Evolutionary conservation across 92 coral and sea anemone species (phyloP), one percentile per base, ranked within the genome.

Genomic region (Porites rus): DNA sequence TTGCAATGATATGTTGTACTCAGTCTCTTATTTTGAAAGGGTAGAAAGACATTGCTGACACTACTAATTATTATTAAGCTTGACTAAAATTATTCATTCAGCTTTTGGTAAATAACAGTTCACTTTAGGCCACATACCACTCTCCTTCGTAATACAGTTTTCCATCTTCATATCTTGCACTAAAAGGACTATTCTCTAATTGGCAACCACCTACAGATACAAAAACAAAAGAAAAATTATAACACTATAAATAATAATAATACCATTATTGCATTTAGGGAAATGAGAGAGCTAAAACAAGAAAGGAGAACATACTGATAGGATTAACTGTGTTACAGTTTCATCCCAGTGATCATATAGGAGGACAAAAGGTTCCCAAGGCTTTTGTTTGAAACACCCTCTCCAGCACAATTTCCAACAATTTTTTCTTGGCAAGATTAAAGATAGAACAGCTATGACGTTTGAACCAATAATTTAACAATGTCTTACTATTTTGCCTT

Each of bases 101-200:
- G 59, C 20, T 72, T 17, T 18, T 72, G 24, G 53, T 56, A 72
- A 50, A 51, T 6, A 54, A 6, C 46, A n/a, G 8, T 31, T 20
- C 18, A 46, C 18, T 13, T 8, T 18, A 20, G 9, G 8, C 19
- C 6, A 68, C 97, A 69, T 84, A 97, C 99, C 99, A 97, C 88
- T 97, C 96, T 69, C 99, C 99, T 73, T 97, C 98, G 74, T 97
- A 97, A 83, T 90, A 97, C 14, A 97, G 98, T 84, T 97, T 97
- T 2, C 99, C 99, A 93, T 97, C 99, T 88, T 97, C 99, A 71
- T 97, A 97, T 87, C 93, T 86, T 76, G 99, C 99, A 88, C 93
- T 97, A 63, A 81, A 97, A 10, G 98, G 97, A 76, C 93, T 91
- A 86, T 93, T 95, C 74, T 95, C 96, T 54, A 92, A 78, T 38